Evolutionary conservation across 2,888 invertebrate species (phyloP), one percentile per base, ranked within the genome.

Genomic region (Xestia ashworthii): DNA sequence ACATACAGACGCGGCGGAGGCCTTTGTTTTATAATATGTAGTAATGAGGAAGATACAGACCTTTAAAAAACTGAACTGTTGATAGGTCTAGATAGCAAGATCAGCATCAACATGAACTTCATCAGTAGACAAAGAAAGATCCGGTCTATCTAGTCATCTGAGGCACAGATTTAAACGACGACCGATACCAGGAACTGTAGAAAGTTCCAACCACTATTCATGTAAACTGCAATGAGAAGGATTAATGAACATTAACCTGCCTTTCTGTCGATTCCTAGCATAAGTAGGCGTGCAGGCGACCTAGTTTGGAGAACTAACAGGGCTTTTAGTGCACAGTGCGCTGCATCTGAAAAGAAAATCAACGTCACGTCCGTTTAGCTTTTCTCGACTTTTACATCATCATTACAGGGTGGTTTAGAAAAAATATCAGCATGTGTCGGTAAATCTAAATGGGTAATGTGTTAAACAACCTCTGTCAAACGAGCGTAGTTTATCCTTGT

Each of bases 401-500:
- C 64, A 50, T 62, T 48, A 14, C 4, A 22, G 38, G 50, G 19
- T 53, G 6, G 53, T 60, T 69, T 58, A 41, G 32, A 58, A 69
- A 50, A 25, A 77, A 19, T 9, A 12, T 11, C 22, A n/a, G n/a
- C 22, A 38, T 53, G 69, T 48, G 69, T 48, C 78, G 58, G 53
- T 67, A 71, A 71, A 86, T 78, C 16, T 80, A 66, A 71, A 66
- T 58, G 32, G 64, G 62, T 70, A 75, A 64, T 66, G 71, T 74
- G 66, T 78, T 74, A 68, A 68, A 73, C 65, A 76, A 64, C 46
- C 62, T 78, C 58, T 73, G 38, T 48, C 71, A 62, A 79, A 86
- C 60, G 73, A 74, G 83, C 69, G 68, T 71, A 79, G 72, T 81
- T 85, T 77, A 83, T 87, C 79, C 77, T 80, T 83, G 83, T 70